These are phyloP conservation scores for Petrosia ficiformis DNA, from an alignment of 37 sponge, comb jelly and placozoan species.

Conservation along the genomic window DNA sequence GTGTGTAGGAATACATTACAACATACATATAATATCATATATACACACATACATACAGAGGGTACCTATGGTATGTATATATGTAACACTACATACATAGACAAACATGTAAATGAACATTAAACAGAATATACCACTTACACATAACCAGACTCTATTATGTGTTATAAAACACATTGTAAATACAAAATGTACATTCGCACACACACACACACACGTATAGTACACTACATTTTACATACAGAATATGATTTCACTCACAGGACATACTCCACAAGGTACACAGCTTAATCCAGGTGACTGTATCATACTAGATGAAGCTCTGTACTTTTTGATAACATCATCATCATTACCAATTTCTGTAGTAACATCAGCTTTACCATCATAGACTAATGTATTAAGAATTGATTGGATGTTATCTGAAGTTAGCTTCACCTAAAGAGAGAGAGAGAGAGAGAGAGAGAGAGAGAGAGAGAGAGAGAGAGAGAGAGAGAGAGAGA, in stretches of 20 bases:
- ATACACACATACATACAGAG: no score
- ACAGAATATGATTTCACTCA: constrained; percentile 24
- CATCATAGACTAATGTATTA: constrained; percentile 85
- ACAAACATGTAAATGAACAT: no score
- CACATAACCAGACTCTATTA: no score
- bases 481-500: no score
- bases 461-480: no score
- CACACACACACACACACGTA: not conserved
- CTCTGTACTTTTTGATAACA: constrained; percentile 46
- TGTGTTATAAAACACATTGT: not conserved
- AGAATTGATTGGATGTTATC: constrained; percentile 72
- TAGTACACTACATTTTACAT: not conserved
- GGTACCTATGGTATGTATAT: no score
- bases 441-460: no score
- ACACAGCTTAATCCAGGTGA: constrained; percentile 66
- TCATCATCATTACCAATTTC: constrained; percentile 7
- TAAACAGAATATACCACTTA: no score
- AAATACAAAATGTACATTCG: not conserved
- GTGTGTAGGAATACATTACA: no score
- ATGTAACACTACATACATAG: no score
- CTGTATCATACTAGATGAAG: not conserved
- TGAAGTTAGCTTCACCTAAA: constrained; percentile 56
- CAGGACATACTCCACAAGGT: constrained; percentile 93
- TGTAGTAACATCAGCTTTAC: constrained; percentile 58
- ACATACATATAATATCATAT: no score